A percentile compares a stretch with the other conserved stretches of the same genome.
Conservation (phyloP, 2,888 invertebrate genomes). For the Pyrocoelia pectoralis region DNA sequence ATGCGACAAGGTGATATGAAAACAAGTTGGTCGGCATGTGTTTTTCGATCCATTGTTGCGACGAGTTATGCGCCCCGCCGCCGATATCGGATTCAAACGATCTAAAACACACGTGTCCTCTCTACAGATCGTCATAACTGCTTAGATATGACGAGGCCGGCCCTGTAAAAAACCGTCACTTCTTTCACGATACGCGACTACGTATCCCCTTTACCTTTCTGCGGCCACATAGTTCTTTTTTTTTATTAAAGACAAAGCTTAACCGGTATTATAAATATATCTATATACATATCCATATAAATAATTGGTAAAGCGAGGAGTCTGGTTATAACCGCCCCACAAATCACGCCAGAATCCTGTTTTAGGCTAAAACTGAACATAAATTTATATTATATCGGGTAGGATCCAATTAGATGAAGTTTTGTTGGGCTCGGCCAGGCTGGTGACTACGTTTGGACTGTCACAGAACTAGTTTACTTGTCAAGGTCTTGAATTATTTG, state of each 20-base stretch:
- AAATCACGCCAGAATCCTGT: conserved; percentile 56
- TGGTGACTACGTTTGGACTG: conserved; percentile 49
- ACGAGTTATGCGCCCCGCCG: conserved; percentile 57
- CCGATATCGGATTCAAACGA: conserved; percentile 54
- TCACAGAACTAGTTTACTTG: conserved; percentile 45
- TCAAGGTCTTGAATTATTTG: conserved; percentile 27
- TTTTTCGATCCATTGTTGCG: conserved; percentile 57
- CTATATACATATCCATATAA: conserved; percentile 44
- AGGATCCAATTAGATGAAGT: conserved; percentile 58
- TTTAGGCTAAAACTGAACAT: conserved; percentile 56
- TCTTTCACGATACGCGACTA: conserved; percentile 15
- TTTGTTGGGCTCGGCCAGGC: conserved; percentile 51
- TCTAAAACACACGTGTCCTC: conserved; percentile 54
- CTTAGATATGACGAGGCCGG: conserved; percentile 38
- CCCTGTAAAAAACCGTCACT: conserved; percentile 26
- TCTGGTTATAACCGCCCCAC: conserved; percentile 47
- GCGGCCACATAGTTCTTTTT: conserved; percentile 6
- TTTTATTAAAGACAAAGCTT: conserved; percentile 18
- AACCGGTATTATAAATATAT: conserved; percentile 40
- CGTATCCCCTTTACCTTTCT: conserved; percentile 21
- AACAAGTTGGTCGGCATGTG: conserved; percentile 57
- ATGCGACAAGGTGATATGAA: conserved; percentile 56
- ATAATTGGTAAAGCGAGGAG: conserved; percentile 43
- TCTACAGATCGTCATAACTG: conserved; percentile 56
- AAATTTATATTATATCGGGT: conserved; percentile 60